A percentile compares a stretch with the other conserved stretches of the same genome.
Conservation (phyloP, 2,113 vertebrate species). For the Vireo altiloquus region DNA sequence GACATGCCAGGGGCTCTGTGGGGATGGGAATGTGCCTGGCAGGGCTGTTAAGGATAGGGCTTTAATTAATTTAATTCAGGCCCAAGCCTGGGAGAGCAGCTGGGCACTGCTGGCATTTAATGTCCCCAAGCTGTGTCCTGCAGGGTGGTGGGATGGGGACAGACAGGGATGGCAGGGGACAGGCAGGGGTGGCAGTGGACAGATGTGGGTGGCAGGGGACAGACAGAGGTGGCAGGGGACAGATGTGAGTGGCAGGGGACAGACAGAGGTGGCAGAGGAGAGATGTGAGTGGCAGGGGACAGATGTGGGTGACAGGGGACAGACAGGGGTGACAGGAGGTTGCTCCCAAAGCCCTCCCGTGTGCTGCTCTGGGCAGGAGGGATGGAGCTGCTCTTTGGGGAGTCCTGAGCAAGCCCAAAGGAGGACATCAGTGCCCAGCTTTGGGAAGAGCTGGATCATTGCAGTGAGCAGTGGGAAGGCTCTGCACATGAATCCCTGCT, state of each 20-base stretch:
- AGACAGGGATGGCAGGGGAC: not conserved
- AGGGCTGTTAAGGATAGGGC: not conserved
- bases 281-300: no score
- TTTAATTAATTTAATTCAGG: not conserved
- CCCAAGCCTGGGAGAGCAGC: not conserved
- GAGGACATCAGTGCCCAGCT: fast-evolving
- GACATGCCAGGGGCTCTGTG: fast-evolving
- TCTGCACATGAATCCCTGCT: fast-evolving
- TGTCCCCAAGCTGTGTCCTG: not conserved
- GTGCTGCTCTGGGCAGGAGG: not conserved
- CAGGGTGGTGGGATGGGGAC: not conserved
- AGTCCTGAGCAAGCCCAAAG: fast-evolving
- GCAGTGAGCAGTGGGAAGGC: not conserved
- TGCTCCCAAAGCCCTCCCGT: fast-evolving
- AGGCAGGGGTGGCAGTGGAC: no score
- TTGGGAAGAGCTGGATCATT: not conserved
- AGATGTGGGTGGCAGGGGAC: not conserved
- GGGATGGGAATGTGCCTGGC: not conserved
- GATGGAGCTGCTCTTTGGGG: not conserved
- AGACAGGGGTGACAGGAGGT: no score
- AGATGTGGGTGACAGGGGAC: not conserved
- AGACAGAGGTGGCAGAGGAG: no score
- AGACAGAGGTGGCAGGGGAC: no score
- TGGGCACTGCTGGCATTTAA: not conserved
- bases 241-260: not conserved